Conservation (phyloP, 2,797 vertebrate species). For the Fundulus diaphanus region DNA sequence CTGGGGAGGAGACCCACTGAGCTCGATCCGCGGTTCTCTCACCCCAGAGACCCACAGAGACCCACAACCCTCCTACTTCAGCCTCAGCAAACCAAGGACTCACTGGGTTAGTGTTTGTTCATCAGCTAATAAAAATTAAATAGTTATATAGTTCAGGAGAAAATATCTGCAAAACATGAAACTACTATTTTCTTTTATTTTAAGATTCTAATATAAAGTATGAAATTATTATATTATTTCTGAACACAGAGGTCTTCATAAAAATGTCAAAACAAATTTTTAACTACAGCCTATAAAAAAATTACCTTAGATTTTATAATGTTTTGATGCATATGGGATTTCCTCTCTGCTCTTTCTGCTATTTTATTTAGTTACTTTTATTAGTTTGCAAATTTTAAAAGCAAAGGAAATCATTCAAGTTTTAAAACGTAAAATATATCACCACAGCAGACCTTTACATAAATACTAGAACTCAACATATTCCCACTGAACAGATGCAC, state of each 20-base stretch:
- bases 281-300: neutral
- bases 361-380: too few species aligned
- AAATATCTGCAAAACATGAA: neutral
- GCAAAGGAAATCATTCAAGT: too few species aligned
- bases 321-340: too few species aligned
- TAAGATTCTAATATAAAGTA: neutral
- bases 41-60: conserved; percentile 22
- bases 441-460: too few species aligned
- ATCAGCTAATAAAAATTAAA: neutral
- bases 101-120: neutral
- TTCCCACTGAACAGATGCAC: too few species aligned
- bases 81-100: neutral
- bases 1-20: conserved; percentile 42
- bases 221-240: neutral
- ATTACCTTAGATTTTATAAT: too few species aligned
- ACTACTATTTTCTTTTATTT: neutral
- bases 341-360: too few species aligned
- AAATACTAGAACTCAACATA: neutral
- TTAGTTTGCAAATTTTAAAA: too few species aligned
- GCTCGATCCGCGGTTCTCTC: conserved; percentile 14
- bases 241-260: neutral
- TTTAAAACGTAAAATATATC: too few species aligned
- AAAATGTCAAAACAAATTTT: neutral
- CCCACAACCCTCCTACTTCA: neutral
- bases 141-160: too few species aligned